Conservation (phyloP, 64 coral and sea anemone species). For the Orbicella faveolata region DNA sequence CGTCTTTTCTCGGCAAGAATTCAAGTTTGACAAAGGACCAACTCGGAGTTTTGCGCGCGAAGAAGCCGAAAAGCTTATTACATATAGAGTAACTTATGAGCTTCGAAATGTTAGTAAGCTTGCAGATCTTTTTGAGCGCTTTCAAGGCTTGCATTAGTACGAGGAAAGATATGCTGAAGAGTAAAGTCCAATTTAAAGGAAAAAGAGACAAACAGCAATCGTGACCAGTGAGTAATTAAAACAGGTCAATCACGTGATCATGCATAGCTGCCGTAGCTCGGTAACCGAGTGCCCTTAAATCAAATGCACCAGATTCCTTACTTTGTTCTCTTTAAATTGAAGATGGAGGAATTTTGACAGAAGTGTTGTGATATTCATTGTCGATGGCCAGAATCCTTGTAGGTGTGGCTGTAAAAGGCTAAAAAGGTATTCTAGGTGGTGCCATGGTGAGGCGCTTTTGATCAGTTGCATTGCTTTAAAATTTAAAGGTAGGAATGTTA, state of each 20-base stretch:
- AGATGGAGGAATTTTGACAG: too few relatives aligned
- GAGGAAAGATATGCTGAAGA: neutral
- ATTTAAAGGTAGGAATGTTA: neutral
- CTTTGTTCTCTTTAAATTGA: too few relatives aligned
- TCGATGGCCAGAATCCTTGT: too few relatives aligned
- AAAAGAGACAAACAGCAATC: neutral
- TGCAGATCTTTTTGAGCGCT: neutral
- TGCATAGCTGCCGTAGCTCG: too few relatives aligned
- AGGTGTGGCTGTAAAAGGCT: neutral
- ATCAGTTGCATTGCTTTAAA: neutral
- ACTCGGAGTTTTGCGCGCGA: constrained; percentile 1
- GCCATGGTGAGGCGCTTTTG: neutral
- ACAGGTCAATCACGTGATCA: too few relatives aligned
- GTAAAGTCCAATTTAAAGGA: neutral
- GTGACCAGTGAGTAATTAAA: neutral
- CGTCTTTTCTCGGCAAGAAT: constrained; percentile 17
- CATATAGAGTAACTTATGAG: neutral
- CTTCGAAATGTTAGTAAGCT: neutral
- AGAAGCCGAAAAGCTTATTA: neutral
- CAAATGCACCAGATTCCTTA: too few relatives aligned
- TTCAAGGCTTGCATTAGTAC: neutral
- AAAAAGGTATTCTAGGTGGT: neutral
- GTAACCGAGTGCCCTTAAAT: too few relatives aligned
- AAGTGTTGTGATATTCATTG: too few relatives aligned
- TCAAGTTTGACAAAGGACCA: neutral